Evolutionary conservation across 2,113 vertebrate species (phyloP), one percentile per base, ranked within the genome.

Genomic region (Coregonus clupeaformis): DNA sequence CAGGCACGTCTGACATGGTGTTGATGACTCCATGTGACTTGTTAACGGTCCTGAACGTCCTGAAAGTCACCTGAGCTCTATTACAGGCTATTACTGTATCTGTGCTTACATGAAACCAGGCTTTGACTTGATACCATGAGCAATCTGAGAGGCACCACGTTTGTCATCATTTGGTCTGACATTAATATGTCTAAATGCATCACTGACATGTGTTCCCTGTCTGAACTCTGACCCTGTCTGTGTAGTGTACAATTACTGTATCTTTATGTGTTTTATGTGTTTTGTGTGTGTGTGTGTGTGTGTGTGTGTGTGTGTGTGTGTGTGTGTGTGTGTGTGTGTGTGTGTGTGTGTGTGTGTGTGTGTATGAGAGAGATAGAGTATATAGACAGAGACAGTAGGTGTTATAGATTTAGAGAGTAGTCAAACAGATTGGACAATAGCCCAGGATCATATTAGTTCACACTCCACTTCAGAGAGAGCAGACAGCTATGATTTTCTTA

Each of bases 121-220:
- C 83, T 87, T 88, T 88, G 86, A 86, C 86, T 88, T 85, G 86
- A 91, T 87, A 85, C 87, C 78, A 30, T 73, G 79, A 83, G 68
- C 27, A 68, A 81, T 80, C 1, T 24, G 69, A 75, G 74, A 87
- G 80, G 71, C 78, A 42, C 78, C 64, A 70, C 79, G 88, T 91
- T 90, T 89, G 88, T 91, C 90, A 91, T 90, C 82, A 83, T 91
- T 91, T 87, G 72, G 85, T 82, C 47, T 85, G 32, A 47, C 9
- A 47, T 45, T 29, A 68, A 60, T 60, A 20, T 60, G 90, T 87
- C 84, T 86, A 84, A 79, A 79, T 82, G 86, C 88, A 80, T 83
- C 82, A 87, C 78, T 88, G 89, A 89, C 86, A 67, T 74, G 84
- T 74, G 85, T 77, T 90, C 88, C 76, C 73, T 75, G 45, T 0